phyloP scores from a whole-genome alignment of 2,888 invertebrate species.

The Gisinianus flammeolus region DNA sequence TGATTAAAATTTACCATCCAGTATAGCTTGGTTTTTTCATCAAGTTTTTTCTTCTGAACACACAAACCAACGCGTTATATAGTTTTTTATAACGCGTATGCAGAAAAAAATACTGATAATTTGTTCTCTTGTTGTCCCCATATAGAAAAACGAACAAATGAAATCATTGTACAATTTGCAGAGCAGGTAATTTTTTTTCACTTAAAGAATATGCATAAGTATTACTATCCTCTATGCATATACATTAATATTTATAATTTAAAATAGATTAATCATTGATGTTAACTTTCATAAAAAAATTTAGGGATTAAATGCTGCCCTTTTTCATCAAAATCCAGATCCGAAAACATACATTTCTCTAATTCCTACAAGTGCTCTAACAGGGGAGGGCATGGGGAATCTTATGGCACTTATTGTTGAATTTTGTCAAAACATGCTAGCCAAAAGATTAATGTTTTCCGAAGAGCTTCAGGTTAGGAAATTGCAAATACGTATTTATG shows the following conservation, averaged over 20 bases:
- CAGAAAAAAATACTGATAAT: too few relatives aligned
- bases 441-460: conserved; percentile 87
- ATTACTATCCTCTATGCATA: not conserved
- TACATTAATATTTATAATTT: too few relatives aligned
- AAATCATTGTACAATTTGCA: conserved; percentile 89
- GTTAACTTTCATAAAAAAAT: too few relatives aligned
- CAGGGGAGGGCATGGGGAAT: conserved; percentile 99
- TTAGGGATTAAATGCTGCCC: conserved; percentile 89
- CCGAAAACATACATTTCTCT: conserved; percentile 90
- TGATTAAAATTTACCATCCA: too few relatives aligned
- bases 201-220: not conserved
- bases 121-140: too few relatives aligned
- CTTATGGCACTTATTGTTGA: conserved; percentile 91
- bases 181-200: conserved; percentile 72
- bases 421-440: conserved; percentile 86
- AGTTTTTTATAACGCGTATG: too few relatives aligned
- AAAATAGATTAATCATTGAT: too few relatives aligned
- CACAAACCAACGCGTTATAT: too few relatives aligned
- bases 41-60: too few relatives aligned
- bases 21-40: too few relatives aligned
- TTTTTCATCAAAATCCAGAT: conserved; percentile 96
- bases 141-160: conserved; percentile 84
- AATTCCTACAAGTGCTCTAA: conserved; percentile 96
- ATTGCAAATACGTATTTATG: not conserved
- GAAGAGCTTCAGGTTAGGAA: conserved; percentile 83